Conservation (phyloP, 2,797 vertebrate genomes). For the Taeniopygia guttata region DNA sequence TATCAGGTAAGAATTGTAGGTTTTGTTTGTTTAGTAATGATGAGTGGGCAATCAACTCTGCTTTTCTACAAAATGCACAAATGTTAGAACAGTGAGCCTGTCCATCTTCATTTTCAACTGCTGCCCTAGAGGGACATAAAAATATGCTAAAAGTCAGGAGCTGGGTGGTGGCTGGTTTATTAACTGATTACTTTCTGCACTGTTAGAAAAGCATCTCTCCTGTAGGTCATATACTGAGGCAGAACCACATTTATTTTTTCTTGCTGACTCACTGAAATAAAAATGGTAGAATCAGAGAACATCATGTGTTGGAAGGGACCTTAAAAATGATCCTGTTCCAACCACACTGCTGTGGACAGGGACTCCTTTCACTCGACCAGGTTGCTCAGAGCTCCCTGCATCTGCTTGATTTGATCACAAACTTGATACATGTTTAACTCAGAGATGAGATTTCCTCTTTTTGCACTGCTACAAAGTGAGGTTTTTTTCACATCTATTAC, state of each 20-base stretch:
- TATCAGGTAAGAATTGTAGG: neutral
- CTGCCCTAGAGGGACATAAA: neutral
- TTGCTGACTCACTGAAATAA: neutral
- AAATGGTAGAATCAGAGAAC: accelerated
- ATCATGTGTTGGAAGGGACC: neutral
- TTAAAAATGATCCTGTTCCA: neutral
- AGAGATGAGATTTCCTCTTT: neutral
- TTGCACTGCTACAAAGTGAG: neutral
- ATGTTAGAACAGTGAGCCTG: neutral
- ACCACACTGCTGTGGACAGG: neutral
- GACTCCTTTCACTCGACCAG: neutral
- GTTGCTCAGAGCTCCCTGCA: neutral
- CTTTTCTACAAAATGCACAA: neutral
- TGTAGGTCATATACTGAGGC: neutral
- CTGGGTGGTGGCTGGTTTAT: neutral
- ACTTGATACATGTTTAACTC: neutral
- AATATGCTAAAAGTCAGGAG: neutral
- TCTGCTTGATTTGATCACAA: neutral
- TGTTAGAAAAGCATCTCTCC: neutral
- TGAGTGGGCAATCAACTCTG: accelerated
- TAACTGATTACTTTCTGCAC: neutral
- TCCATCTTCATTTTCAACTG: neutral
- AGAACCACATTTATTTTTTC: neutral
- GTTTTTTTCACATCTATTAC: neutral
- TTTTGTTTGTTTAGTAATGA: neutral